phyloP scores from a whole-genome alignment of 2,113 vertebrate species.

The Seriola aureovittata region DNA sequence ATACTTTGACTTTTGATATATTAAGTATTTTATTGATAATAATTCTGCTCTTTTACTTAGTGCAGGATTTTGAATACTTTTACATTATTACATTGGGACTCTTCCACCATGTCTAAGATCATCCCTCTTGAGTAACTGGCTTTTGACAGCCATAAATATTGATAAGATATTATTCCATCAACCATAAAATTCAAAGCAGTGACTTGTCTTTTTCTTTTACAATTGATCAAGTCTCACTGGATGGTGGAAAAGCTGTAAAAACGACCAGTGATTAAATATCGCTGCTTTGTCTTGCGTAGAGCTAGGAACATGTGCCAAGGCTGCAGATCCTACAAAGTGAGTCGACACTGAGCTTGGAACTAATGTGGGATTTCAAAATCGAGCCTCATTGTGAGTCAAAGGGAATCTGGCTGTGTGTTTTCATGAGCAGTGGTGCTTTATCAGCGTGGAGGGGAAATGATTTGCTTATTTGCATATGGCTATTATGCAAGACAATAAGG shows the following conservation, averaged over 20 bases:
- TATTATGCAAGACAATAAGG: constrained; percentile 12
- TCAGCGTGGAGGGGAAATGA: not conserved
- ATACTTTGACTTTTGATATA: too few species aligned
- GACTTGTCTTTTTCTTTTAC: constrained; percentile 23
- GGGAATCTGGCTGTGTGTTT: constrained; percentile 11
- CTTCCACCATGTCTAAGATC: not conserved
- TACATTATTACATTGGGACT: not conserved
- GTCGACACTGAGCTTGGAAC: constrained; percentile 30
- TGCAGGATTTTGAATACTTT: too few species aligned
- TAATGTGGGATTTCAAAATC: constrained; percentile 24
- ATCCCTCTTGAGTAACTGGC: not conserved
- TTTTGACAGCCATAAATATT: constrained; percentile 4
- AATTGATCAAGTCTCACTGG: constrained; percentile 36
- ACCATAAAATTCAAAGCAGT: not conserved
- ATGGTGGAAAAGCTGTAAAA: not conserved
- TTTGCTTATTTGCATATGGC: constrained; percentile 28
- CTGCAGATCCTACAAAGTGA: constrained; percentile 31
- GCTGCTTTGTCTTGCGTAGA: constrained; percentile 28
- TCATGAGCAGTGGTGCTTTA: constrained; percentile 1
- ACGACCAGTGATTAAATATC: not conserved
- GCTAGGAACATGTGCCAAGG: constrained; percentile 38
- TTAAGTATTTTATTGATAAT: not conserved
- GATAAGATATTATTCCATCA: not conserved
- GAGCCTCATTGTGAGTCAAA: constrained; percentile 28
- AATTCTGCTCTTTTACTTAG: not conserved